phyloP scores from a whole-genome alignment of 2,888 invertebrate genomes.

The Amphipyra berbera region DNA sequence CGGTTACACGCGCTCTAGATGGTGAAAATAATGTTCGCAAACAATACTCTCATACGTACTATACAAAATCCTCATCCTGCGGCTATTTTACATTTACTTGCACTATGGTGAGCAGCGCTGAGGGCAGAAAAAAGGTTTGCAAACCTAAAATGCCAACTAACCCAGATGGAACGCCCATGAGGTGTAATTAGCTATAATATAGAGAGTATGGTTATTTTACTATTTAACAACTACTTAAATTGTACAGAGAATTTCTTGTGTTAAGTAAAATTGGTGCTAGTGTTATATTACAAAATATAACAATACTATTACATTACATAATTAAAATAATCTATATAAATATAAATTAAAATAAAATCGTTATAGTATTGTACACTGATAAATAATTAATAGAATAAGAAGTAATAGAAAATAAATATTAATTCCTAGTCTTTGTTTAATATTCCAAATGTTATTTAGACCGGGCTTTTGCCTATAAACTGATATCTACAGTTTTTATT shows the following conservation, averaged over 20 bases:
- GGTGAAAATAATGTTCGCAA: constrained; percentile 91
- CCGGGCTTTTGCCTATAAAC: neutral
- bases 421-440: constrained; percentile 32
- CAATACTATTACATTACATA: constrained; percentile 6
- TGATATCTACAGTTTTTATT: too few species aligned
- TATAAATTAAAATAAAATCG: constrained; percentile 9
- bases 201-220: constrained; percentile 21
- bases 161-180: constrained; percentile 93
- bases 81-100: constrained; percentile 96
- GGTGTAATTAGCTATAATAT: constrained; percentile 75
- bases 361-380: constrained; percentile 48
- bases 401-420: constrained; percentile 13
- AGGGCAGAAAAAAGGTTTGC: constrained; percentile 94
- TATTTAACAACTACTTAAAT: constrained; percentile 43
- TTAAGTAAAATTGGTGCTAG: constrained; percentile 40
- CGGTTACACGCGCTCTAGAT: constrained; percentile 93
- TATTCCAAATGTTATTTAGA: neutral
- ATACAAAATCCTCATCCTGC: constrained; percentile 96
- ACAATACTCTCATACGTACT: constrained; percentile 94
- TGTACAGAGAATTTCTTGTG: constrained; percentile 32
- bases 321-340: constrained; percentile 1
- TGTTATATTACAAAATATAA: constrained; percentile 24
- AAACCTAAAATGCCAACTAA: constrained; percentile 94
- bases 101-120: constrained; percentile 93
- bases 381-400: constrained; percentile 20